Percentiles rank a stretch among this genome's conserved stretches.
Conservation (phyloP, 2,888 invertebrate species). For the Resseliella maxima region DNA sequence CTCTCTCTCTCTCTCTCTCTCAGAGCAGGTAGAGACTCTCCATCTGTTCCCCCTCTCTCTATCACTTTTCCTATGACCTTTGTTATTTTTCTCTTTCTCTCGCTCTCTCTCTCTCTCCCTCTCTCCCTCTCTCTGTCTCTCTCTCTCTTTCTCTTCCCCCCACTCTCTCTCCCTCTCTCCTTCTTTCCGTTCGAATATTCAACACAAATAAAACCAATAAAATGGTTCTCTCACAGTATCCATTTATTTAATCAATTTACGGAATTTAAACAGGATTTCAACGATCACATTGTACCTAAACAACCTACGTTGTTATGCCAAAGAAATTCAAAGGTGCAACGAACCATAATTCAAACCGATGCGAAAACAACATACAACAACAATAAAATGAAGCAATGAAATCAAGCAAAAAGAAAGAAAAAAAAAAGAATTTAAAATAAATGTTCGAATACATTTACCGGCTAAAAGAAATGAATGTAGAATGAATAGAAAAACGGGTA, state of each 20-base stretch:
- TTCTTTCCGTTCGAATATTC: neutral
- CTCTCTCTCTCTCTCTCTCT: neutral
- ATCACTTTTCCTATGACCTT: neutral
- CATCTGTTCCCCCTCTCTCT: too few relatives aligned
- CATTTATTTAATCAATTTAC: slow-evolving; percentile 30
- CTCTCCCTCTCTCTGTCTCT: neutral
- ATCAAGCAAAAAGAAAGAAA: neutral
- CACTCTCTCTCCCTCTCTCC: too few relatives aligned
- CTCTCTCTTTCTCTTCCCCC: neutral
- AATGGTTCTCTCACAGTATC: neutral
- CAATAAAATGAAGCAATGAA: neutral
- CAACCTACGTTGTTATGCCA: neutral
- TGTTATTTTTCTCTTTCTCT: too few relatives aligned
- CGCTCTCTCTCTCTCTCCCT: too few relatives aligned
- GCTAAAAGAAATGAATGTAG: neutral
- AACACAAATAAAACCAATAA: neutral
- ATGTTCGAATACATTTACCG: neutral
- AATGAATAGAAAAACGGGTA: neutral
- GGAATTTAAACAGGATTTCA: neutral
- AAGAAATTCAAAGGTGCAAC: neutral
- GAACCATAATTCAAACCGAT: too few relatives aligned
- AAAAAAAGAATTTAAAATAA: neutral
- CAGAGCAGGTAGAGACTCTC: too few relatives aligned
- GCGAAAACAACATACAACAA: neutral
- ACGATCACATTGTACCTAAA: neutral